Evolutionary conservation across 2,797 vertebrate species (phyloP).

Genomic region (Darevskia mixta): DNA sequence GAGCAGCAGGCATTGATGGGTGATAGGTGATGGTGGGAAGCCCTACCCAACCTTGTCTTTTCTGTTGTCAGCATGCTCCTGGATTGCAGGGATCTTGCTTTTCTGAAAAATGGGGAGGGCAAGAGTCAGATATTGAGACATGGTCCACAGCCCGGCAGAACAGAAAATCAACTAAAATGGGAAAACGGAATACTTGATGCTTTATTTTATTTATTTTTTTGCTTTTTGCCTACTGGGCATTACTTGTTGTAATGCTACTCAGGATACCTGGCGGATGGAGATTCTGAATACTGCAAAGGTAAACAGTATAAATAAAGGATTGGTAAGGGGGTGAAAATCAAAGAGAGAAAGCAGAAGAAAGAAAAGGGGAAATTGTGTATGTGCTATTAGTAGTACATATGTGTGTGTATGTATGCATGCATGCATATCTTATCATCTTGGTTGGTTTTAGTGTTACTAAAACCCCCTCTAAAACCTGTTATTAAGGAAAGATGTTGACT

Average conservation of each 20-base stretch:
- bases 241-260: constrained; percentile 49
- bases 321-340: not conserved
- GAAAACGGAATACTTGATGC: constrained; percentile 52
- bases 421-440: not conserved
- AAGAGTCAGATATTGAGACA: constrained; percentile 1
- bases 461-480: not conserved
- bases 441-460: not conserved
- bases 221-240: constrained; percentile 35
- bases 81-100: constrained; percentile 10
- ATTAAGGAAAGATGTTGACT: not conserved
- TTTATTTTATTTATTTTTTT: constrained; percentile 15
- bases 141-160: constrained; percentile 26
- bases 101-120: not conserved
- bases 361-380: not conserved
- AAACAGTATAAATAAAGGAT: not conserved
- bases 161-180: constrained; percentile 40
- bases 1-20: not conserved
- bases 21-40: not conserved
- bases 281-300: constrained; percentile 29
- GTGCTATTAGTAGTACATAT: too few species aligned
- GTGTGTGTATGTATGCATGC: not conserved
- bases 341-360: not conserved
- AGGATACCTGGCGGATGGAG: constrained; percentile 38
- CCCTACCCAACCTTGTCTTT: not conserved
- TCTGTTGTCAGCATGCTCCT: constrained; percentile 17